Conservation (phyloP, 2,113 vertebrate genomes). For the Cebus imitator region DNA sequence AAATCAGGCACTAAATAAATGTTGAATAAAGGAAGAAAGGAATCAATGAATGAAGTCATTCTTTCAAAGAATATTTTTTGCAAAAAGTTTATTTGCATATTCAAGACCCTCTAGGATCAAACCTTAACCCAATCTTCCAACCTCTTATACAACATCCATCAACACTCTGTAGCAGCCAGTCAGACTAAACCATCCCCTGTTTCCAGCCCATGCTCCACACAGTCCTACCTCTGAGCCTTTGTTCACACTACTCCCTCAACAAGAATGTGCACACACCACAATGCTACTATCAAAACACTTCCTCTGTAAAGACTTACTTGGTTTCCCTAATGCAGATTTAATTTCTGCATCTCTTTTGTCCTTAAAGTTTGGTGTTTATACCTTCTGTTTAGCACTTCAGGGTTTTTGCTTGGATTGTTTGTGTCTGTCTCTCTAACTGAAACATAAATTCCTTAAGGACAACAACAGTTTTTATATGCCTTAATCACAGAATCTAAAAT, state of each 20-base stretch:
- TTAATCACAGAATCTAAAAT: not conserved
- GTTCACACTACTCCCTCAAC: not conserved
- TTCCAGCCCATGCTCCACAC: not conserved
- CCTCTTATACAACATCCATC: not conserved
- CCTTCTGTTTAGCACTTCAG: slow-evolving; percentile 6
- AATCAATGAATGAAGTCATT: slow-evolving; percentile 11
- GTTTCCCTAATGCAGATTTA: not conserved
- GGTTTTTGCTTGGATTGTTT: slow-evolving; percentile 2
- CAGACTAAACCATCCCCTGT: not conserved
- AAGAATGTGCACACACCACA: not conserved
- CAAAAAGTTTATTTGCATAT: not conserved
- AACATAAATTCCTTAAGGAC: slow-evolving; percentile 34
- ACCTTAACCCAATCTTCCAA: not conserved
- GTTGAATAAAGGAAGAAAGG: not conserved
- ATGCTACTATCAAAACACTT: not conserved
- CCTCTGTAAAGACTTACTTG: not conserved
- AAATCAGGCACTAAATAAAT: not conserved
- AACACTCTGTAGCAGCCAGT: not conserved
- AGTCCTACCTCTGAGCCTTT: not conserved
- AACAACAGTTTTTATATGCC: not conserved
- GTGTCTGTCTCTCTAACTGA: slow-evolving; percentile 16
- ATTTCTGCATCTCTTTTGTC: not conserved
- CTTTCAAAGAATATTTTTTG: not conserved
- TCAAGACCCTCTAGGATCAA: not conserved
- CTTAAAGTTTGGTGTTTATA: not conserved